Evolutionary conservation across 1,140 invertebrate species (phyloP).

Genomic region (Drosophila burlai): DNA sequence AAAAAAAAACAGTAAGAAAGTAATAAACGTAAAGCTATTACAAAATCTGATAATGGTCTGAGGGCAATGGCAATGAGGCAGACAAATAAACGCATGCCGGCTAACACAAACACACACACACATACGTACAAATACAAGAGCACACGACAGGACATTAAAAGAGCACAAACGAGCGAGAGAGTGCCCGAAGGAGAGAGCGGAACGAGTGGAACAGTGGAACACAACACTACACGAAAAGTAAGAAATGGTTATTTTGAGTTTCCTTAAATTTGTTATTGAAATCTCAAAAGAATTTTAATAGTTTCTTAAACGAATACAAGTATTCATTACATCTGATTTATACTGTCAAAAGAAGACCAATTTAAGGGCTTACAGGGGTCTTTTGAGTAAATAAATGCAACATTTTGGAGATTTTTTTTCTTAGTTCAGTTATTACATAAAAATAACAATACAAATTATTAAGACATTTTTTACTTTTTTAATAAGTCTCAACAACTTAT

Average conservation of each 20-base stretch:
- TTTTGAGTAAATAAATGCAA: too few relatives aligned
- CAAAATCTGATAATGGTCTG: constrained; percentile 82
- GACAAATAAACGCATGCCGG: constrained; percentile 68
- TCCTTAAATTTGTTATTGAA: too few relatives aligned
- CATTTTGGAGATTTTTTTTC: too few relatives aligned
- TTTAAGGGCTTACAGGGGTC: too few relatives aligned
- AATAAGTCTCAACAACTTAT: background rate
- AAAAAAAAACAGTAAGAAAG: constrained; percentile 74
- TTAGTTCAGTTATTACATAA: too few relatives aligned
- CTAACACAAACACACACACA: constrained; percentile 33
- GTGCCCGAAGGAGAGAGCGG: constrained; percentile 10
- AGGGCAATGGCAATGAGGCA: constrained; percentile 72
- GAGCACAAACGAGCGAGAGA: constrained; percentile 8
- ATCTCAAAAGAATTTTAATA: background rate
- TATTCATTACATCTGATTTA: background rate
- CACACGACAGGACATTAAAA: constrained; percentile 23
- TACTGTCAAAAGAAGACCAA: background rate
- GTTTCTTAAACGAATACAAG: too few relatives aligned
- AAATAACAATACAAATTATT: background rate
- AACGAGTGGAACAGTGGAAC: constrained; percentile 67
- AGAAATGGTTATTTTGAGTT: background rate
- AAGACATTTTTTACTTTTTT: background rate
- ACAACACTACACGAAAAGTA: constrained; percentile 16
- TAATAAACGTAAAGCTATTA: constrained; percentile 84
- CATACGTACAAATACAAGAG: background rate